A percentile compares a stretch with the other conserved stretches of the same genome.
phyloP scores from a whole-genome alignment of 2,888 invertebrate species.

The Sturmia bella region DNA sequence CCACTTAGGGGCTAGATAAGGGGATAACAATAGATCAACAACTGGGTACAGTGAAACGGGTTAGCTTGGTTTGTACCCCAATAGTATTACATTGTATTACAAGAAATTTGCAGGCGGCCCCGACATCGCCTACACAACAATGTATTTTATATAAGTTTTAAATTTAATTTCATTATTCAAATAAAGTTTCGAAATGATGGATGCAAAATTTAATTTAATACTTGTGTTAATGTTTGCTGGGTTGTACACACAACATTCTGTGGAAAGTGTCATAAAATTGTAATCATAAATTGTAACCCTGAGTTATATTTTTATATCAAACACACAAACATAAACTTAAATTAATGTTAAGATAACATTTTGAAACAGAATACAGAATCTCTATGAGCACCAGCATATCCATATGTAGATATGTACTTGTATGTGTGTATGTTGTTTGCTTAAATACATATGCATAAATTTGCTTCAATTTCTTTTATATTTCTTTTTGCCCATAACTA shows the following conservation, averaged over 20 bases:
- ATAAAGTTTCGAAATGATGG: too few species aligned
- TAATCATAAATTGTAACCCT: conserved; percentile 76
- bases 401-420: neutral
- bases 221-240: conserved; percentile 54
- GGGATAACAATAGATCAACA: too few species aligned
- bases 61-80: too few species aligned
- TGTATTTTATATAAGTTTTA: too few species aligned
- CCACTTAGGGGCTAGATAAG: too few species aligned
- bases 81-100: too few species aligned
- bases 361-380: conserved; percentile 4
- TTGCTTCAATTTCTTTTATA: conserved; percentile 46
- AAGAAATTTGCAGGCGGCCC: too few species aligned
- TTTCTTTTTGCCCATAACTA: conserved; percentile 55
- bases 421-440: neutral
- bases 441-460: conserved; percentile 37
- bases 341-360: neutral
- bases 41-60: too few species aligned
- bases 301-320: conserved; percentile 46
- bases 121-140: too few species aligned
- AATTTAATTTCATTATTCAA: too few species aligned
- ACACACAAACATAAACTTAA: conserved; percentile 6
- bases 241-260: conserved; percentile 64
- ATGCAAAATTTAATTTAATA: too few species aligned
- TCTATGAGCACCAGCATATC: neutral
- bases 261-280: conserved; percentile 79